Conservation (phyloP, 2,797 vertebrate species). For the Lepus oiostolus region DNA sequence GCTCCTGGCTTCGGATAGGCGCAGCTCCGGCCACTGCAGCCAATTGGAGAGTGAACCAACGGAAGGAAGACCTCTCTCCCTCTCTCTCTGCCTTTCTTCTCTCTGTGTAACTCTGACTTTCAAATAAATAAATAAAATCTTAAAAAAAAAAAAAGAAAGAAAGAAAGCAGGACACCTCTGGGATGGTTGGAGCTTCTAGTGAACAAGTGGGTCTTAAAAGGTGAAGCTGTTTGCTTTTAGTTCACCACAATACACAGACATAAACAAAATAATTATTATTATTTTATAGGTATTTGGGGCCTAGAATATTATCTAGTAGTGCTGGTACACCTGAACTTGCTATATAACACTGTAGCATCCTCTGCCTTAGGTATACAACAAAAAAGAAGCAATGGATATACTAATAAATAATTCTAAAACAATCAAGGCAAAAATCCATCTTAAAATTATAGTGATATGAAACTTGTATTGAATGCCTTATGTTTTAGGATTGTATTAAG, state of each 20-base stretch:
- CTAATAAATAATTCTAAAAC: not conserved
- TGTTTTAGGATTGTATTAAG: constrained; percentile 32
- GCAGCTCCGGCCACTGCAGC: no score
- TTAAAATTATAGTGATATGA: constrained; percentile 15
- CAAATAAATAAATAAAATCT: no score
- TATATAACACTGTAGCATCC: not conserved
- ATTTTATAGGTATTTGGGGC: not conserved
- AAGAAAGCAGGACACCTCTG: no score
- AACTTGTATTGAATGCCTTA: not conserved
- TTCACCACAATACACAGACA: not conserved
- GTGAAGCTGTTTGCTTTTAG: not conserved
- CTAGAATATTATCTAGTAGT: constrained; percentile 37
- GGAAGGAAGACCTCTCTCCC: no score
- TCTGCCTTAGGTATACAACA: not conserved
- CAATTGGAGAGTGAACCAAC: no score
- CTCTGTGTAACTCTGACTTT: no score
- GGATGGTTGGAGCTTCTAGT: not conserved
- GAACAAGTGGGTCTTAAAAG: not conserved
- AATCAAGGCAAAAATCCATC: constrained; percentile 14
- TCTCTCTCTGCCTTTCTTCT: no score
- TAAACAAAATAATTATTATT: not conserved
- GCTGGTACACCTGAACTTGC: not conserved
- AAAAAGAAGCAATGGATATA: not conserved
- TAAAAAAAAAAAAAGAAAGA: no score
- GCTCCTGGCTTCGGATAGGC: no score